A percentile compares a stretch with the other conserved stretches of the same genome.
Evolutionary conservation across 92 coral and sea anemone species (phyloP).

Genomic region (Metridium senile): DNA sequence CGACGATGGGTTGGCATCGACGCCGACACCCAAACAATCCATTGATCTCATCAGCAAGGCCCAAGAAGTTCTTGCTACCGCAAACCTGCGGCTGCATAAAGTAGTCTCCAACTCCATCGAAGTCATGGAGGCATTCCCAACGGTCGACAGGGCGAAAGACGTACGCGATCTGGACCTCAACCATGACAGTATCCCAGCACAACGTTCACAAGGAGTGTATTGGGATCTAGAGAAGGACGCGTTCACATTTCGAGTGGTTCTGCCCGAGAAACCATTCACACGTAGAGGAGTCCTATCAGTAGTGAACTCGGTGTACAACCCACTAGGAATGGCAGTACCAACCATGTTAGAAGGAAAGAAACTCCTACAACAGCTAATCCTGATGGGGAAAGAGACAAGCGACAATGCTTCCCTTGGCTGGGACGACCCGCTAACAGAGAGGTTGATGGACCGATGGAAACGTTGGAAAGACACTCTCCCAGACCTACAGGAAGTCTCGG

Average conservation of each 20-base stretch:
- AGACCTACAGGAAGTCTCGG: slow-evolving; percentile 20
- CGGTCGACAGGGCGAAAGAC: slow-evolving; percentile 57
- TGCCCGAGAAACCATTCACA: slow-evolving; percentile 56
- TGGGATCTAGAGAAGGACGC: slow-evolving; percentile 60
- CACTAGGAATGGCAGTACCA: slow-evolving; percentile 40
- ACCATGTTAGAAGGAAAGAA: slow-evolving; percentile 30
- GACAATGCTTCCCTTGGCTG: slow-evolving; percentile 35
- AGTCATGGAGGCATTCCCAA: slow-evolving; percentile 70
- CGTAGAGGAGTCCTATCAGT: slow-evolving; percentile 62
- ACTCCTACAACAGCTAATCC: slow-evolving; percentile 35
- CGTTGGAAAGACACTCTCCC: slow-evolving; percentile 29
- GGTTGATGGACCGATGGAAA: slow-evolving; percentile 20
- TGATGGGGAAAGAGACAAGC: slow-evolving; percentile 36
- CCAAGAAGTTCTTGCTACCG: slow-evolving; percentile 50
- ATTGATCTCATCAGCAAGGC: slow-evolving; percentile 47
- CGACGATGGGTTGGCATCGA: slow-evolving; percentile 61
- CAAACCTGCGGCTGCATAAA: slow-evolving; percentile 64
- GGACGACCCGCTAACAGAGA: slow-evolving; percentile 38
- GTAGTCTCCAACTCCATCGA: slow-evolving; percentile 62
- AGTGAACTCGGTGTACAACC: slow-evolving; percentile 38
- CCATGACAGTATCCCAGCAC: slow-evolving; percentile 53
- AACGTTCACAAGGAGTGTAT: slow-evolving; percentile 56
- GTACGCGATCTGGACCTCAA: slow-evolving; percentile 50
- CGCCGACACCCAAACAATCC: slow-evolving; percentile 46
- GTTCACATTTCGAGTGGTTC: slow-evolving; percentile 37